phyloP scores from a whole-genome alignment of 2,797 vertebrate species.

The Anguilla megastoma region DNA sequence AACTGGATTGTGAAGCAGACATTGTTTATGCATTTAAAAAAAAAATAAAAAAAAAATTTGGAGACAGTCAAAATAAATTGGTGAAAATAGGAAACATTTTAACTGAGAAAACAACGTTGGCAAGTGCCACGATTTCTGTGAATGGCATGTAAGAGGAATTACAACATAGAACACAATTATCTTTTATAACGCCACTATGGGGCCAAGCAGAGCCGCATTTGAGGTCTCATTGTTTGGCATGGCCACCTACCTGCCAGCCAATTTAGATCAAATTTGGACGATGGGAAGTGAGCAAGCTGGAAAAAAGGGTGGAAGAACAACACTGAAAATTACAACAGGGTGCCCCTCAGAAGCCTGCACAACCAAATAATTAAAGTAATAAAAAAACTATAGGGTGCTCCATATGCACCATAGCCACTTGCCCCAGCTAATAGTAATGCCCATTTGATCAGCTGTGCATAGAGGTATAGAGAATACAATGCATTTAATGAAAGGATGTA shows the following conservation, averaged over 20 bases:
- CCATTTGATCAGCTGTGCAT: no score
- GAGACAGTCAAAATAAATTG: not conserved
- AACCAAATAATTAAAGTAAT: conserved; percentile 1
- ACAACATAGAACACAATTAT: not conserved
- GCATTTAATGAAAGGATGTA: no score
- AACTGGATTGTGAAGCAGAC: no score
- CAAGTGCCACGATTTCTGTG: not conserved
- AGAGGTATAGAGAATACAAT: no score
- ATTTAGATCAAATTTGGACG: not conserved
- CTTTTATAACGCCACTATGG: conserved; percentile 2
- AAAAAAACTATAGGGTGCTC: conserved; percentile 1
- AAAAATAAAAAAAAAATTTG: not conserved
- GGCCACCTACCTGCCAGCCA: not conserved
- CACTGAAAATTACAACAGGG: not conserved
- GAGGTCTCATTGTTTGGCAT: not conserved
- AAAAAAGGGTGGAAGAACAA: not conserved
- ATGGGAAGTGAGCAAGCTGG: not conserved
- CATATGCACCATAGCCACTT: not conserved
- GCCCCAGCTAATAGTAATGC: not conserved
- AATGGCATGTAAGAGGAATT: not conserved
- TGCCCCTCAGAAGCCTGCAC: not conserved
- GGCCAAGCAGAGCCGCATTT: not conserved
- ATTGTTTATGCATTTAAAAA: no score
- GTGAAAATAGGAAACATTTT: not conserved
- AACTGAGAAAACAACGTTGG: not conserved